Evolutionary conservation across 1,140 invertebrate species (phyloP), one percentile per base, ranked within the genome.

Genomic region (Lineus longissimus): DNA sequence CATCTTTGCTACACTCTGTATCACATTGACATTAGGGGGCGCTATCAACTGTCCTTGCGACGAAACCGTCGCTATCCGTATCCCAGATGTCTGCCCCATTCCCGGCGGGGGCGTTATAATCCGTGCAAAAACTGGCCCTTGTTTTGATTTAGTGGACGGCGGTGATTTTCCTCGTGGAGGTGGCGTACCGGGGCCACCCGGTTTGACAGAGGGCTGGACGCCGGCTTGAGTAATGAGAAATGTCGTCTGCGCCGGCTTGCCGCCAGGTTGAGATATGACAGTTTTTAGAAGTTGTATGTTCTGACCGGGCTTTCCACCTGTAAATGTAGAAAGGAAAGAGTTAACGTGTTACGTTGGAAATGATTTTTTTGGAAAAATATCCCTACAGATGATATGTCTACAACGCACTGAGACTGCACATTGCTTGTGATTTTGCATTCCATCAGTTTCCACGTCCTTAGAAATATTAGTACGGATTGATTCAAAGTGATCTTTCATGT

Each of bases 21-120:
- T 36, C 33, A 36, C 33, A 36, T 36, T 36, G 33, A 36, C 6
- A 36, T 36, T 36, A 36, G 33, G 33, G 33, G 33, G 33, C 33
- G 33, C 33, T 15, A 36, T 15, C 4, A 36, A 7, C 33, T 36
- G 33, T 36, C 33, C 33, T 36, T 36, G 33, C 4, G 33, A 36
- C 33, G 33, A 36, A 4, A 36, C 33, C 33, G 33, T 36, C 4
- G 33, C 33, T 36, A 36, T 7, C 1, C 59, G 65, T 2, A 59
- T 45, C 43, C 74, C 63, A 2, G 65, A 70, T 23, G 73, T 63
- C 60, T 72, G 65, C 43, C 72, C 68, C 62, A 78, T 70, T n/a
- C 74, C 74, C 13, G 74, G 70, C 9, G 77, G 75, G 0, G 76
- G 76, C 4, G 74, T 76, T 27, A 80, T 78, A 43, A 80, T 80